phyloP scores from a whole-genome alignment of 2,888 invertebrate species.

The Lissocephala sabroskyi region DNA sequence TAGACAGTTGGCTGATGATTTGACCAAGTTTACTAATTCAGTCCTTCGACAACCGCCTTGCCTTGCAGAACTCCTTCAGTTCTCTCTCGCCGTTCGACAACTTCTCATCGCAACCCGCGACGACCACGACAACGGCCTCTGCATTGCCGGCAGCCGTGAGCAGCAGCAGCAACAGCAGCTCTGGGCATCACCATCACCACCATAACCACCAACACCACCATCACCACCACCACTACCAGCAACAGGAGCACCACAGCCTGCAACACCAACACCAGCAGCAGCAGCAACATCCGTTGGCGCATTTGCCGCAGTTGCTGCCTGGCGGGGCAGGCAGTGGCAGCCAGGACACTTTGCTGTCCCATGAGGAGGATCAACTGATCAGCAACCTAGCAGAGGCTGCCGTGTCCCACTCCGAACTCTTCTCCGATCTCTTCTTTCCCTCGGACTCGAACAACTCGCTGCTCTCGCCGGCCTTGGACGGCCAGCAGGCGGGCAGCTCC shows the following conservation, averaged over 20 bases:
- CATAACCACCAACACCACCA: constrained; percentile 33
- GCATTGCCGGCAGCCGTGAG: constrained; percentile 33
- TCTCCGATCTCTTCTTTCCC: constrained; percentile 71
- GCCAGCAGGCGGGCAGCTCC: no score
- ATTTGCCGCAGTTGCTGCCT: constrained; percentile 27
- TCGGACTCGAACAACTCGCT: constrained; percentile 70
- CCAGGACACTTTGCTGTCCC: constrained; percentile 46
- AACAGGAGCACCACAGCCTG: constrained; percentile 56
- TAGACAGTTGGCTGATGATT: background rate
- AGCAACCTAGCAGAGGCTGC: constrained; percentile 58
- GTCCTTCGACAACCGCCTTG: constrained; percentile 42
- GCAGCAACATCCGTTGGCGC: constrained; percentile 29
- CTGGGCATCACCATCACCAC: constrained; percentile 56
- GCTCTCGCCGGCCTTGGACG: constrained; percentile 56
- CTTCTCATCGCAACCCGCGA: constrained; percentile 69
- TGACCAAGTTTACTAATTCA: constrained; percentile 40
- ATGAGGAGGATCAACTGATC: constrained; percentile 66
- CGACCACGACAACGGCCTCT: constrained; percentile 46
- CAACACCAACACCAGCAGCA: constrained; percentile 54
- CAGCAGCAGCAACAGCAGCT: constrained; percentile 48
- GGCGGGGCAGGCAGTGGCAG: constrained; percentile 9
- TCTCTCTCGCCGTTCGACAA: constrained; percentile 72
- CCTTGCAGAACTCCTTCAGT: constrained; percentile 72
- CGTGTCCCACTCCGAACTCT: constrained; percentile 65
- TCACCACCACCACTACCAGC: constrained; percentile 30